Percentiles rank a stretch among this genome's conserved stretches.
Evolutionary conservation across 2,888 invertebrate species (phyloP).

Genomic region (Hyposoter dolosus): DNA sequence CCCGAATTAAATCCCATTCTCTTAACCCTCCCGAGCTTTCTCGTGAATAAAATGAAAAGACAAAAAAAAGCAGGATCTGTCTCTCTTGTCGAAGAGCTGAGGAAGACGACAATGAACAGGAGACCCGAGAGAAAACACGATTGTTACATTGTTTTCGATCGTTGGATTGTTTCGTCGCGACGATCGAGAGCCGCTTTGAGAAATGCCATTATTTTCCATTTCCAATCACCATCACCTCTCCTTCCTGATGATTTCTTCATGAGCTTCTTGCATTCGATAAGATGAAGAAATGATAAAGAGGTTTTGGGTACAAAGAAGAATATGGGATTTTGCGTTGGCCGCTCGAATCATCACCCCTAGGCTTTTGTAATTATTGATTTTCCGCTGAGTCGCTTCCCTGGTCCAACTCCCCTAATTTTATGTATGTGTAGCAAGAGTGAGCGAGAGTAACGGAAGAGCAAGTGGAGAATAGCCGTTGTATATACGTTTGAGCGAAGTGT

Average conservation of each 20-base stretch:
- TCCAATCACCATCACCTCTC: not conserved
- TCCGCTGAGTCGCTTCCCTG: constrained; percentile 75
- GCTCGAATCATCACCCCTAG: constrained; percentile 84
- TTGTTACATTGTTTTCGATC: constrained; percentile 58
- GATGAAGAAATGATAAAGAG: constrained; percentile 14
- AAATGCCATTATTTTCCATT: not conserved
- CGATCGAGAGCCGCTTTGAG: constrained; percentile 24
- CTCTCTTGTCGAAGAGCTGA: constrained; percentile 14
- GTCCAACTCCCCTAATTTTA: constrained; percentile 84
- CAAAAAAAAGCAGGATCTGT: constrained; percentile 1
- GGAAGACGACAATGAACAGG: constrained; percentile 3
- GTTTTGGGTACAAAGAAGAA: not conserved
- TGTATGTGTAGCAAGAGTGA: constrained; percentile 74
- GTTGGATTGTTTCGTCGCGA: constrained; percentile 41
- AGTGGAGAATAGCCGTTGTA: constrained; percentile 48
- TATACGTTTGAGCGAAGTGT: constrained; percentile 51
- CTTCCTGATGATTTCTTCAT: not conserved
- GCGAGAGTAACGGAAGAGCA: constrained; percentile 65
- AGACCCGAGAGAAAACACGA: constrained; percentile 48
- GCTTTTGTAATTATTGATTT: constrained; percentile 85
- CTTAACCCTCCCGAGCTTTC: constrained; percentile 55
- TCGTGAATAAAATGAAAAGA: constrained; percentile 50
- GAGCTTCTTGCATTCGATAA: not conserved
- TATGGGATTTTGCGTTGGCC: constrained; percentile 82
- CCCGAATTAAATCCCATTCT: constrained; percentile 63